These are phyloP conservation scores for Mesembrinibis cayennensis DNA, from an alignment of 2,113 vertebrate species.

Conservation along the genomic window DNA sequence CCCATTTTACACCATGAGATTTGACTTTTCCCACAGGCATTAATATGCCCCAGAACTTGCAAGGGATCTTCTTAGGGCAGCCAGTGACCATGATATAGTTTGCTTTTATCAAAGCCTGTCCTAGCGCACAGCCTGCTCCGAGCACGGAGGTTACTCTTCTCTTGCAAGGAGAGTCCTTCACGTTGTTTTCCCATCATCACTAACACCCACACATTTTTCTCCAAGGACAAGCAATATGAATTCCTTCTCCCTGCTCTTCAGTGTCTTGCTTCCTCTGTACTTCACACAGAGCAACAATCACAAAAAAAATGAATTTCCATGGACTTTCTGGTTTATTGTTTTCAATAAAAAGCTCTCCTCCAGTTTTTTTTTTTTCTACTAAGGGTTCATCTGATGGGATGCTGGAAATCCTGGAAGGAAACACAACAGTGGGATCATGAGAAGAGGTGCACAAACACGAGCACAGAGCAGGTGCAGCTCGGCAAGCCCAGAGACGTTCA, in stretches of 20 bases:
- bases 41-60: neutral
- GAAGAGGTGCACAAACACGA: neutral
- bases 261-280: neutral
- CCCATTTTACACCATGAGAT: neutral
- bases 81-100: neutral
- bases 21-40: neutral
- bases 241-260: neutral
- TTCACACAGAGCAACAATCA: neutral
- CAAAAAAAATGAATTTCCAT: neutral
- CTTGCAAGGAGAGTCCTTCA: neutral
- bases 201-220: neutral
- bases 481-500: neutral
- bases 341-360: neutral
- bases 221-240: neutral
- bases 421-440: neutral
- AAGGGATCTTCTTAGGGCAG: neutral
- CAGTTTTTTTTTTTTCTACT: neutral
- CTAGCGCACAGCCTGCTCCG: accelerated
- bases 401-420: neutral
- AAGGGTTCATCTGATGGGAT: neutral
- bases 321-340: neutral
- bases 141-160: neutral
- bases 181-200: neutral
- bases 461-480: neutral
- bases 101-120: neutral